A percentile compares a stretch with the other conserved stretches of the same genome.
Conservation (phyloP, 2,888 invertebrate genomes). For the Heteropelma amictum region DNA sequence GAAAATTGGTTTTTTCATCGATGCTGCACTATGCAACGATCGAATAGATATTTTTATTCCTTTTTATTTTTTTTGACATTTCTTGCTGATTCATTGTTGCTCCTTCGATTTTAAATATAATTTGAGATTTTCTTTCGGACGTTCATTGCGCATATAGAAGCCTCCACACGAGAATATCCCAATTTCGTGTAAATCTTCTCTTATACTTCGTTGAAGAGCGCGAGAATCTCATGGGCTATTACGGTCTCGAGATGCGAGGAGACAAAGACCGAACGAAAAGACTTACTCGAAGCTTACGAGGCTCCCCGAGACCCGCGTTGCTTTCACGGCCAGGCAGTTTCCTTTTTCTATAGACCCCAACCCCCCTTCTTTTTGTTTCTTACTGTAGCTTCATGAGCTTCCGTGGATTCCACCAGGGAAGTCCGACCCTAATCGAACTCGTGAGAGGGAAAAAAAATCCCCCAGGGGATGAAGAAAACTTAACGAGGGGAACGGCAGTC, state of each 20-base stretch:
- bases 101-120: not conserved
- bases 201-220: constrained; percentile 11
- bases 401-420: constrained; percentile 41
- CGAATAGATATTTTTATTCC: no score
- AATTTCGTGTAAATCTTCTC: not conserved
- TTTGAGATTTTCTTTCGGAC: not conserved
- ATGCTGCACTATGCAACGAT: no score
- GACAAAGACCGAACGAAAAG: constrained; percentile 52
- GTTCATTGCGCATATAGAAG: no score
- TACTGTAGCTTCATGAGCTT: constrained; percentile 9
- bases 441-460: not conserved
- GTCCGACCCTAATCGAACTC: constrained; percentile 40
- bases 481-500: constrained; percentile 30
- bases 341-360: not conserved
- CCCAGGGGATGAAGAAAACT: constrained; percentile 8
- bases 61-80: no score
- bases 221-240: constrained; percentile 48
- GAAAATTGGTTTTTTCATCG: not conserved
- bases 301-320: constrained; percentile 22
- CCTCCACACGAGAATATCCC: constrained; percentile 16
- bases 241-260: constrained; percentile 43
- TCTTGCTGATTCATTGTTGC: no score
- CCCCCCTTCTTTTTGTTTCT: not conserved
- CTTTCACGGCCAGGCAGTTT: constrained; percentile 50
- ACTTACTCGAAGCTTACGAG: constrained; percentile 24